These are phyloP conservation scores for Orthosia incerta DNA, from an alignment of 2,888 invertebrate species.

Conservation along the genomic window DNA sequence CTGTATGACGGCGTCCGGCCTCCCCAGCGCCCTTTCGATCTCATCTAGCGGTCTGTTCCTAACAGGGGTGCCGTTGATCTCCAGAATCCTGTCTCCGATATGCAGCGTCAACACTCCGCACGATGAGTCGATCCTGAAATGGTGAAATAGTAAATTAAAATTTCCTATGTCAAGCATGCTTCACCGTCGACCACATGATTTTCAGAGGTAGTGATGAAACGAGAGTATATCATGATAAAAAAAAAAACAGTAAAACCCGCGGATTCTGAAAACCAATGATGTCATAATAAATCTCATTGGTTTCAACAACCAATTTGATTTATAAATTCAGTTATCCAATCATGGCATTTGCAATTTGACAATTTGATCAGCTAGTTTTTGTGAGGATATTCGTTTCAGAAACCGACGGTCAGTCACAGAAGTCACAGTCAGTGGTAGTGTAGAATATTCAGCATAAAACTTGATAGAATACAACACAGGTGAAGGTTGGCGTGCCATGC, in stretches of 20 bases:
- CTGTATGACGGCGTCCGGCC: slow-evolving; percentile 94
- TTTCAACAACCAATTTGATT: too few species aligned
- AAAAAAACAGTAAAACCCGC: too few species aligned
- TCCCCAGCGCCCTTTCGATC: slow-evolving; percentile 94
- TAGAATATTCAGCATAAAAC: neutral
- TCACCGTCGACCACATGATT: too few species aligned
- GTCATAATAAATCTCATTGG: neutral
- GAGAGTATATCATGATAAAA: too few species aligned
- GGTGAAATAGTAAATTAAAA: too few species aligned
- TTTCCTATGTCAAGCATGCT: too few species aligned
- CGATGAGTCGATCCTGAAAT: slow-evolving; percentile 94
- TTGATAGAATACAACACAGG: neutral
- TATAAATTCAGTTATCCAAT: neutral
- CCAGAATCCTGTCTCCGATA: slow-evolving; percentile 97
- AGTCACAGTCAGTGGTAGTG: neutral
- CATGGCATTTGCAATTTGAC: neutral
- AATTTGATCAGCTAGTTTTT: neutral
- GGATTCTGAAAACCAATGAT: too few species aligned
- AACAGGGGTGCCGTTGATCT: slow-evolving; percentile 97
- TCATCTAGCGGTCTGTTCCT: slow-evolving; percentile 95
- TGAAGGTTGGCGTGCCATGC: neutral
- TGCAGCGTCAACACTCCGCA: slow-evolving; percentile 96
- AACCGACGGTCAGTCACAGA: neutral
- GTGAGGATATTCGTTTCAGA: neutral
- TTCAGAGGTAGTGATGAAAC: too few species aligned